Evolutionary conservation across 1,140 invertebrate species (phyloP).

Genomic region (Monomorium pharaonis): DNA sequence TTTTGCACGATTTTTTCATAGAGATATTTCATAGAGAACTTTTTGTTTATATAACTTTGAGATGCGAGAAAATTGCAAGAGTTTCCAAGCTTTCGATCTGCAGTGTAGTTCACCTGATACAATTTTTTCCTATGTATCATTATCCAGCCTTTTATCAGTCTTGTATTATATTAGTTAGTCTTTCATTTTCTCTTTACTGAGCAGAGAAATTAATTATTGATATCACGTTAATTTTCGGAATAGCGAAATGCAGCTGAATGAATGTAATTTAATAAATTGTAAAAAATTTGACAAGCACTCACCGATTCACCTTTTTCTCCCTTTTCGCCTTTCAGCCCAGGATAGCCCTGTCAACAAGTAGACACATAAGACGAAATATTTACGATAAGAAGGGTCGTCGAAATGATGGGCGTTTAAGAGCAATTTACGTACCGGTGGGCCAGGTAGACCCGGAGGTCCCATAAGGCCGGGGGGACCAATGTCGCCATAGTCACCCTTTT

Average conservation of each 20-base stretch:
- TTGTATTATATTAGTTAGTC: background rate
- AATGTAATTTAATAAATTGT: too few relatives aligned
- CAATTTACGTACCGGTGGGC: constrained; percentile 88
- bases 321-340: constrained; percentile 94
- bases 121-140: background rate
- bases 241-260: background rate
- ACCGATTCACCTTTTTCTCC: constrained; percentile 97
- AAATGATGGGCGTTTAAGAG: background rate
- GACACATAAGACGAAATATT: constrained; percentile 34
- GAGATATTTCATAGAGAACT: too few relatives aligned
- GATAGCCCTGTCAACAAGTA: constrained; percentile 89
- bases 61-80: too few relatives aligned
- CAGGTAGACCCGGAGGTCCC: constrained; percentile 94
- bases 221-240: background rate
- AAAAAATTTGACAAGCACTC: constrained; percentile 82
- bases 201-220: background rate
- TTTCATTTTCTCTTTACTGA: background rate
- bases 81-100: too few relatives aligned
- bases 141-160: background rate
- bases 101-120: background rate
- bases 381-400: background rate
- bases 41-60: too few relatives aligned
- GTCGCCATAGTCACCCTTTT: constrained; percentile 95
- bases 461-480: constrained; percentile 95
- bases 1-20: too few relatives aligned